Base-by-base conservation (phyloP, 2,113 vertebrate genomes). In the Lichenostomus cassidix region DNA sequence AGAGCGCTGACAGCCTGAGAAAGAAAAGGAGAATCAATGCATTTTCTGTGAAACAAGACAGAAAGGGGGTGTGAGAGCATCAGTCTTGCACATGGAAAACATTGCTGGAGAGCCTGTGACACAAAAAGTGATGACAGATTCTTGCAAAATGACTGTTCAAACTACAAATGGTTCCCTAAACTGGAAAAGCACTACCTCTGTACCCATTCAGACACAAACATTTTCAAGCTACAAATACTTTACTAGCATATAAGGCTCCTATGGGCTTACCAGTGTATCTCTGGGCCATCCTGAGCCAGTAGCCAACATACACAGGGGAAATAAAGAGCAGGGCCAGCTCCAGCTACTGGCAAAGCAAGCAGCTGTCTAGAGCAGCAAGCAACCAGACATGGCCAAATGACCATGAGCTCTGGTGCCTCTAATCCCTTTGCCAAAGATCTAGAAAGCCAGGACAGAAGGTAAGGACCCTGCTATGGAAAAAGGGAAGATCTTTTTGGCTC, bases 81-180 rank as follows among this genome's bases (percentile, higher is more conserved):
- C 88, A 63, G 76, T 83, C 68, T 63, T 93, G 89, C 89, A 92
- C 95, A 96, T 87, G 86, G 94, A 90, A 93, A 93, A 93, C 76
- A 95, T 93, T 81, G 89, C 89, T 89, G 88, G 79, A 90, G 75
- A 93, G 85, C 64, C 75, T 47, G 11, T 75, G 82, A 94, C 90
- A 88, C 80, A 94, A 95, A 74, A 35, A 81, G 93, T 39, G 94
- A 94, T 94, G 92, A 96, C 95, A 97, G 60, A 52, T 78, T 94
- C 93, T 95, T 96, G 90, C 91, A 90, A 83, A 96, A 96, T 21
- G 47, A 44, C 68, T 88, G 71, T 93, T 70, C 83, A 86, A 95
- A 88, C 47, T 94, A 83, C 88, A 94, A 90, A 92, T 90, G 22
- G 39, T 60, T 94, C 64, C 21, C 85, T 81, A 94, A 92, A 90